Conservation (phyloP, 2,797 vertebrate genomes). For the Poecilia wingei region DNA sequence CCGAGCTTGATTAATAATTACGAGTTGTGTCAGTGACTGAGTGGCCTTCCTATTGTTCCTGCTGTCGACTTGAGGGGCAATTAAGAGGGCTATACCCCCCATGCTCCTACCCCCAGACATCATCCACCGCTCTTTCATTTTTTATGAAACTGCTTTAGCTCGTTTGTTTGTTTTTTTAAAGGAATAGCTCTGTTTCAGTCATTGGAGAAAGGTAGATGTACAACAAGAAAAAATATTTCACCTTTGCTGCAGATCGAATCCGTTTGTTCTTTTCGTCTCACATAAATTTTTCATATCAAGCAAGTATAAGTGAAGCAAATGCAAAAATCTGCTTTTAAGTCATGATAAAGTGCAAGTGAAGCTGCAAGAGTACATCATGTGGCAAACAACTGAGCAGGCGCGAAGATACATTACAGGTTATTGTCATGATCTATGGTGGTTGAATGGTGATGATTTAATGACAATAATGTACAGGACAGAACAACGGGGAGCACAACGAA, state of each 20-base stretch:
- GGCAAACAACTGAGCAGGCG: neutral
- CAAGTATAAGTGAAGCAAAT: neutral
- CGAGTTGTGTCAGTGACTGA: slow-evolving; percentile 59
- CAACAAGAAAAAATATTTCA: too few species aligned
- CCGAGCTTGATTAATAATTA: slow-evolving; percentile 67
- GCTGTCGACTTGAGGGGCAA: slow-evolving; percentile 58
- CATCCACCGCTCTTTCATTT: slow-evolving; percentile 31
- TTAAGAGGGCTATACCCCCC: slow-evolving; percentile 49
- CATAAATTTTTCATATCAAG: neutral
- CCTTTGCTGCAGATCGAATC: neutral
- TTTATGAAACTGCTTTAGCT: slow-evolving; percentile 15
- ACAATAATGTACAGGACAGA: too few species aligned
- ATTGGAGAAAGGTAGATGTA: slow-evolving; percentile 22
- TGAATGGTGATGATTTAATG: too few species aligned
- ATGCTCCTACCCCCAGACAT: neutral
- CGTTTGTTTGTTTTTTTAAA: neutral
- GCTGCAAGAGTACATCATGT: neutral
- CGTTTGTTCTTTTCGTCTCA: neutral
- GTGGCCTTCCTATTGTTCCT: slow-evolving; percentile 49
- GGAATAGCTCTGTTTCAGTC: slow-evolving; percentile 35
- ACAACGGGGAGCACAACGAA: too few species aligned
- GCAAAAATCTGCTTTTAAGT: neutral
- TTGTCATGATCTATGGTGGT: too few species aligned
- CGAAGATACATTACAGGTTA: too few species aligned
- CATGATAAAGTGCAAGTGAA: neutral